Percentiles rank a stretch among this genome's conserved stretches.
These are phyloP conservation scores for Lucifuga dentata DNA, from an alignment of 2,113 vertebrate species.

Conservation along the genomic window DNA sequence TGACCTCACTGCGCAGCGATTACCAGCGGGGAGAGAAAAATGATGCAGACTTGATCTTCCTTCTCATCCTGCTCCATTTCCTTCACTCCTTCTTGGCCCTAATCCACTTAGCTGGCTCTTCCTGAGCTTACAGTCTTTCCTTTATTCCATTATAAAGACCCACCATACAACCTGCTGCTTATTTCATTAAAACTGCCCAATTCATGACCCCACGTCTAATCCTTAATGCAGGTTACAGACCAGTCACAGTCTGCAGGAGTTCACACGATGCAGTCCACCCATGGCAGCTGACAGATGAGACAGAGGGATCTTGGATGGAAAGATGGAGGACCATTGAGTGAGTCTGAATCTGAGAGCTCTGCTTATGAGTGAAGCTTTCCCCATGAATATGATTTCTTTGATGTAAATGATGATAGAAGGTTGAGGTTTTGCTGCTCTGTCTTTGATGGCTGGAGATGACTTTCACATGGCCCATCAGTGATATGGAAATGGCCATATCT, in stretches of 20 bases:
- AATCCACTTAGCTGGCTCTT: conserved; percentile 82
- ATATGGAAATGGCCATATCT: conserved; percentile 72
- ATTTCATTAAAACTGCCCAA: conserved; percentile 80
- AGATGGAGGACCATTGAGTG: conserved; percentile 50
- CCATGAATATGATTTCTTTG: conserved; percentile 73
- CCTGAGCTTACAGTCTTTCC: conserved; percentile 74
- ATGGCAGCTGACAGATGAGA: conserved; percentile 69
- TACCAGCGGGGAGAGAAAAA: conserved; percentile 62
- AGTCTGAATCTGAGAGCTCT: conserved; percentile 58
- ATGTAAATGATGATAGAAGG: conserved; percentile 74
- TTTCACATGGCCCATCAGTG: conserved; percentile 59
- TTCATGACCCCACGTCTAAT: conserved; percentile 71
- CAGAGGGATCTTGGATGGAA: conserved; percentile 16
- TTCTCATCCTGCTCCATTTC: conserved; percentile 68
- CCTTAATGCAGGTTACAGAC: conserved; percentile 63
- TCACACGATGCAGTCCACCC: conserved; percentile 38
- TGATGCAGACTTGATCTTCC: conserved; percentile 60
- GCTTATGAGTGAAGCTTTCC: conserved; percentile 62
- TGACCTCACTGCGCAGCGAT: conserved; percentile 61
- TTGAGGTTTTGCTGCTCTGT: conserved; percentile 51
- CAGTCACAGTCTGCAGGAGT: conserved; percentile 17
- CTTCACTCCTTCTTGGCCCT: conserved; percentile 67
- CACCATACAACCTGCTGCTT: conserved; percentile 74
- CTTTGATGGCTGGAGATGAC: conserved; percentile 66
- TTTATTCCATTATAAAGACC: conserved; percentile 83